A percentile compares a stretch with the other conserved stretches of the same genome.
Evolutionary conservation across 2,113 vertebrate genomes (phyloP).

Genomic region (Thamnophis sirtalis): DNA sequence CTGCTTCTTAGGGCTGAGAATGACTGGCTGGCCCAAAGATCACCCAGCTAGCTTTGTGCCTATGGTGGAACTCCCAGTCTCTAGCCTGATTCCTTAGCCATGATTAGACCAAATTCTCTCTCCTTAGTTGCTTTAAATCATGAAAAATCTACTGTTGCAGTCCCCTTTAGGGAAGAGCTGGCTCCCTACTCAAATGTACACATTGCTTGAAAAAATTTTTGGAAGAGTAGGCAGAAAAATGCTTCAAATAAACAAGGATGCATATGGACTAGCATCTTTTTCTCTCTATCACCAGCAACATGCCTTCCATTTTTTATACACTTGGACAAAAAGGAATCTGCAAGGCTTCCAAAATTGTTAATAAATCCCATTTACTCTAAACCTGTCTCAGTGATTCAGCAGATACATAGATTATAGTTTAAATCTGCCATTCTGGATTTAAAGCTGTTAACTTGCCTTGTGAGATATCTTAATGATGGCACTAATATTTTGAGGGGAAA

Average conservation of each 20-base stretch:
- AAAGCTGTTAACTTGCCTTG: not conserved
- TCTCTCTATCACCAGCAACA: not conserved
- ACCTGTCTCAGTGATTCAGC: not conserved
- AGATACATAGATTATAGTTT: not conserved
- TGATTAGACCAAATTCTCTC: too few species aligned
- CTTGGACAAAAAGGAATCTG: not conserved
- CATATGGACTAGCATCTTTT: not conserved
- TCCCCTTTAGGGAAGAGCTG: too few species aligned
- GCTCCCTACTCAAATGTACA: too few species aligned
- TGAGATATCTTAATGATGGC: not conserved
- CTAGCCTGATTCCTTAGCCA: too few species aligned
- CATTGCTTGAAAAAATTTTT: too few species aligned
- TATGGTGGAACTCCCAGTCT: too few species aligned
- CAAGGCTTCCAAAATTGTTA: not conserved
- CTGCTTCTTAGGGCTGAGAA: too few species aligned
- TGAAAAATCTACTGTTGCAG: too few species aligned
- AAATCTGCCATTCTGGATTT: not conserved
- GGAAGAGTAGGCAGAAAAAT: not conserved
- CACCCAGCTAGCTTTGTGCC: fast-evolving
- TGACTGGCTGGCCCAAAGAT: too few species aligned
- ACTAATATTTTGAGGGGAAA: not conserved
- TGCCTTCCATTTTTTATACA: not conserved
- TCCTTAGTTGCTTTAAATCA: too few species aligned
- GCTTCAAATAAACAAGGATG: not conserved
- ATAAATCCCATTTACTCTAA: not conserved